phyloP scores from a whole-genome alignment of 2,113 vertebrate genomes.

The Ammodytes dubius region DNA sequence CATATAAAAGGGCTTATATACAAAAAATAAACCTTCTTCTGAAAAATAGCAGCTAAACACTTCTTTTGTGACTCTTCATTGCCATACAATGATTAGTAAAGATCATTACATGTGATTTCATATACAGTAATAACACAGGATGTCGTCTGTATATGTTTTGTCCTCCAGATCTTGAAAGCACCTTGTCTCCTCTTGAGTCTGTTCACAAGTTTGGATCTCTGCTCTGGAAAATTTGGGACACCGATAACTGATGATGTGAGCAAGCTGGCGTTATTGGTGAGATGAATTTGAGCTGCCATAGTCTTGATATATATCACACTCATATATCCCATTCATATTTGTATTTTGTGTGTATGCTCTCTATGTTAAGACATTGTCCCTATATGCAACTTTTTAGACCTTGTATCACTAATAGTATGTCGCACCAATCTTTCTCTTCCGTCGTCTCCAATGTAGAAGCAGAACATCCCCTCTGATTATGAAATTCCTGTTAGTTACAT shows the following conservation, averaged over 20 bases:
- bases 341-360: background rate
- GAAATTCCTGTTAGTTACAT: conserved; percentile 78
- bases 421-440: background rate
- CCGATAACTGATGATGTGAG: conserved; percentile 82
- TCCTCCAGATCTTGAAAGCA: conserved; percentile 74
- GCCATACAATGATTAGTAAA: background rate
- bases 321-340: background rate
- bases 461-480: conserved; percentile 82
- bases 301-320: background rate
- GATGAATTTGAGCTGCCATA: conserved; percentile 9
- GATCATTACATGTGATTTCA: background rate
- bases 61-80: background rate
- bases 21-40: background rate
- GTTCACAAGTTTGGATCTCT: conserved; percentile 73
- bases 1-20: background rate
- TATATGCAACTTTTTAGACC: background rate
- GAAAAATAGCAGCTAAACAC: background rate
- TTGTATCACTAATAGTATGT: background rate
- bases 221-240: conserved; percentile 75
- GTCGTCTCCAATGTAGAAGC: conserved; percentile 56
- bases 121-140: background rate
- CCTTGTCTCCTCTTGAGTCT: conserved; percentile 81
- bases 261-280: conserved; percentile 79
- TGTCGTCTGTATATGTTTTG: background rate
- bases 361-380: background rate